Percentiles rank a stretch among this genome's conserved stretches.
Conservation (phyloP, 2,888 invertebrate genomes). For the Heterodera filipjevi region DNA sequence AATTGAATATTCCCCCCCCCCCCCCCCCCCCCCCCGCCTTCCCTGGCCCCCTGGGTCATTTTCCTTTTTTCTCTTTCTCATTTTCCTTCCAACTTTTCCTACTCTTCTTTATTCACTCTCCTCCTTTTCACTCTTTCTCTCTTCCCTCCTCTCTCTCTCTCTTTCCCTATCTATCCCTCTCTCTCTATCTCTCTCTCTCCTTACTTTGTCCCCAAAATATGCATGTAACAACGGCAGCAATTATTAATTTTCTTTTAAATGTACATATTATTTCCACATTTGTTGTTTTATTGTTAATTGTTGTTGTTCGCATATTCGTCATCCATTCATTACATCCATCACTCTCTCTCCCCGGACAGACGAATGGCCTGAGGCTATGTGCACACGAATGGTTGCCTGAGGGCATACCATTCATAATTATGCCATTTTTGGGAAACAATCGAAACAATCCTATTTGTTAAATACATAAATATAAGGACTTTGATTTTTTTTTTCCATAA, state of each 20-base stretch:
- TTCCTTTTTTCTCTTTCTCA: background rate
- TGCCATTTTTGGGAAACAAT: too few relatives aligned
- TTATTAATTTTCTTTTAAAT: too few relatives aligned
- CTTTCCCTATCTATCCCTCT: background rate
- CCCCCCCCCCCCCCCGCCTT: too few relatives aligned
- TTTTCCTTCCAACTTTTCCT: background rate
- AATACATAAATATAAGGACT: too few relatives aligned
- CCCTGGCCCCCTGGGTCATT: too few relatives aligned
- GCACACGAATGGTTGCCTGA: conserved; percentile 2
- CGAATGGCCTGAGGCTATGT: background rate
- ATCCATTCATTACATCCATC: background rate
- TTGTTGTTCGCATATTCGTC: background rate
- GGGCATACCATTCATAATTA: background rate
- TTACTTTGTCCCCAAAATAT: background rate
- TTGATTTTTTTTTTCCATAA: too few relatives aligned
- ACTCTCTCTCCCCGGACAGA: background rate
- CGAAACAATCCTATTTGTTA: too few relatives aligned
- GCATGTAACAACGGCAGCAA: background rate
- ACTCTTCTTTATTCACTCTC: background rate
- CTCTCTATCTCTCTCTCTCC: background rate
- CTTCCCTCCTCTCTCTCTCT: background rate
- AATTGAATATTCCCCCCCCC: too few relatives aligned
- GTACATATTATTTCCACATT: background rate
- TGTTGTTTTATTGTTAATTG: background rate
- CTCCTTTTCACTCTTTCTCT: background rate